Evolutionary conservation across 1,140 invertebrate species (phyloP), one percentile per base, ranked within the genome.

Genomic region (Macrosteles quadrilineatus): DNA sequence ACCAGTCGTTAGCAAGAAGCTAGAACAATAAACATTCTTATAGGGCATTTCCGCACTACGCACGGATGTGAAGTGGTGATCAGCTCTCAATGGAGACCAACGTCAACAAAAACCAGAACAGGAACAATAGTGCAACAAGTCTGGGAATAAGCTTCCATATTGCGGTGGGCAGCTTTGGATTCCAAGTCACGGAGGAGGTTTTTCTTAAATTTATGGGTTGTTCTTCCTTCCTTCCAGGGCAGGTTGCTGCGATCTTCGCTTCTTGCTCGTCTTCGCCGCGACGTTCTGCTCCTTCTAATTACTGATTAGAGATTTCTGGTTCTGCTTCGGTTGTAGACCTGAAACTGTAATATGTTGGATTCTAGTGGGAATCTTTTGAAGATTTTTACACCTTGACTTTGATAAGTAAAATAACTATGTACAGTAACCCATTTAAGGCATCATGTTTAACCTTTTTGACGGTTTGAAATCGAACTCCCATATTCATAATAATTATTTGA

Each of bases 131-230:
- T 50, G 47, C 4, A 6, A 50, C 47, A 4, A 19, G 47, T 4
- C 47, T 17, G 47, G 47, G 47, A 50, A 50, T 50, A 50, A 17
- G 3, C 21, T 50, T 50, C 47, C 47, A 50, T 50, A 50, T 19
- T n/a, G 21, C 21, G 47, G n/a, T 50, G 21, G 47, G n/a, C 21
- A 19, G n/a, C n/a, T 50, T 50, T 50, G n/a, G n/a, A 50, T 50
- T 50, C 47, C 47, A 50, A 50, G 47, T 50, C 47, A 50, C 47
- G 47, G n/a, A 50, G 4, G 47, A 6, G 32, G 47, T 50, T 50
- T 50, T 50, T 50, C 47, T 50, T 50, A 50, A 50, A 50, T 50
- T 50, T 50, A 50, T 50, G 47, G 47, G 47, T 21, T 50, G 47
- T 50, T 50, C 47, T 4, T 50, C 21, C 47, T 19, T 21, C 47